Percentiles rank a stretch among this genome's conserved stretches.
Evolutionary conservation across 1,140 invertebrate species (phyloP).

Genomic region (Scaptomyza hsui): DNA sequence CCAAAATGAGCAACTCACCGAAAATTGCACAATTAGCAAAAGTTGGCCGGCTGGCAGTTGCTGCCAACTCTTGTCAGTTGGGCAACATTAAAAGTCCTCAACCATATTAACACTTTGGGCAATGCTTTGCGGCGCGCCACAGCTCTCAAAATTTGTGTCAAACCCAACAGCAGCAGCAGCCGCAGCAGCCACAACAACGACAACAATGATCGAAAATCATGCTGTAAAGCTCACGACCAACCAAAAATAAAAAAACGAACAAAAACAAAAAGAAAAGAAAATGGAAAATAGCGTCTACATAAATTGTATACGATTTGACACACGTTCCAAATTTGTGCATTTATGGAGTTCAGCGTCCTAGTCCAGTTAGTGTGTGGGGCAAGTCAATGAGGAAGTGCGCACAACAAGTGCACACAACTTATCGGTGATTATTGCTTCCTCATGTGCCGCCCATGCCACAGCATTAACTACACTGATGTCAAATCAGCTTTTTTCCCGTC

Average conservation of each 20-base stretch:
- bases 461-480: constrained; percentile 35
- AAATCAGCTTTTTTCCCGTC: too few relatives aligned
- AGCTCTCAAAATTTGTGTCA: constrained; percentile 75
- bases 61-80: constrained; percentile 45
- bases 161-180: constrained; percentile 28
- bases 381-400: constrained; percentile 63
- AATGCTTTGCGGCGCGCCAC: constrained; percentile 76
- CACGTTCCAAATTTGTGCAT: constrained; percentile 34
- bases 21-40: constrained; percentile 78
- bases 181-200: constrained; percentile 30
- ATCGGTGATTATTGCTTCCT: constrained; percentile 56
- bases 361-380: constrained; percentile 11
- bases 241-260: constrained; percentile 30
- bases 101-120: constrained; percentile 80
- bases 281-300: constrained; percentile 40
- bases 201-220: constrained; percentile 61
- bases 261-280: constrained; percentile 20
- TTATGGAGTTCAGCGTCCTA: constrained; percentile 17
- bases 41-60: constrained; percentile 40
- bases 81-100: constrained; percentile 79
- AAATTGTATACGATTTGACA: constrained; percentile 50
- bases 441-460: constrained; percentile 57
- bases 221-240: constrained; percentile 66
- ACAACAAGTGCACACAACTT: constrained; percentile 52
- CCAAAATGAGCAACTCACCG: constrained; percentile 63